Evolutionary conservation across 2,888 invertebrate genomes (phyloP).

Genomic region (Drosophila nr. medialis): DNA sequence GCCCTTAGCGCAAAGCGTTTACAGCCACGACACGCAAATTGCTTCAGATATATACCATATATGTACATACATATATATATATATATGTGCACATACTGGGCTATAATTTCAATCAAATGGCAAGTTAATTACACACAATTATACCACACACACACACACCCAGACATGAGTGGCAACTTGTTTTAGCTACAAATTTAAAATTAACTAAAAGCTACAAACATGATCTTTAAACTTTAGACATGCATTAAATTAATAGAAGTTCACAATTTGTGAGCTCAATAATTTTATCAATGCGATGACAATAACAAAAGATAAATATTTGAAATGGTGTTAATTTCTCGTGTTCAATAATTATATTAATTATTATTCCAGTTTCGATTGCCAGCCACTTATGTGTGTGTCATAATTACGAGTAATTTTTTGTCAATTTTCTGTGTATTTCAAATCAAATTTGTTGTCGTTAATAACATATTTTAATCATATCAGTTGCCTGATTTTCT

Average conservation of each 20-base stretch:
- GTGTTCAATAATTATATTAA: background rate
- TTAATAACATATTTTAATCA: conserved; percentile 18
- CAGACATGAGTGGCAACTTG: conserved; percentile 44
- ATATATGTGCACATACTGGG: conserved; percentile 11
- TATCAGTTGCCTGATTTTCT: conserved; percentile 17
- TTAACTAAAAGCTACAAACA: background rate
- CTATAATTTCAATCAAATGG: conserved; percentile 81
- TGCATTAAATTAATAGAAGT: background rate
- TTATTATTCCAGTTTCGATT: conserved; percentile 1
- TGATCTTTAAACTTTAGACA: conserved; percentile 1
- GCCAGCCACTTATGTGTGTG: background rate
- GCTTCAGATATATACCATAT: conserved; percentile 47
- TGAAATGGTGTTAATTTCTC: background rate
- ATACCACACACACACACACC: conserved; percentile 41
- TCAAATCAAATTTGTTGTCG: background rate
- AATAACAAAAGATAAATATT: background rate
- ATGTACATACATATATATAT: conserved; percentile 6
- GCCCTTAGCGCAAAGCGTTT: conserved; percentile 13
- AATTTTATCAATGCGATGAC: background rate
- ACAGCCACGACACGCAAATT: conserved; percentile 69
- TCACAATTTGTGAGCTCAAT: background rate
- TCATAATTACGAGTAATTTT: background rate
- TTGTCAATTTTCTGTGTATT: background rate
- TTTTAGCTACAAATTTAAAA: conserved; percentile 21
- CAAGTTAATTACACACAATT: conserved; percentile 78